Percentiles rank a stretch among this genome's conserved stretches.
phyloP scores from a whole-genome alignment of 2,888 invertebrate genomes.

The Trachelus tabidus region DNA sequence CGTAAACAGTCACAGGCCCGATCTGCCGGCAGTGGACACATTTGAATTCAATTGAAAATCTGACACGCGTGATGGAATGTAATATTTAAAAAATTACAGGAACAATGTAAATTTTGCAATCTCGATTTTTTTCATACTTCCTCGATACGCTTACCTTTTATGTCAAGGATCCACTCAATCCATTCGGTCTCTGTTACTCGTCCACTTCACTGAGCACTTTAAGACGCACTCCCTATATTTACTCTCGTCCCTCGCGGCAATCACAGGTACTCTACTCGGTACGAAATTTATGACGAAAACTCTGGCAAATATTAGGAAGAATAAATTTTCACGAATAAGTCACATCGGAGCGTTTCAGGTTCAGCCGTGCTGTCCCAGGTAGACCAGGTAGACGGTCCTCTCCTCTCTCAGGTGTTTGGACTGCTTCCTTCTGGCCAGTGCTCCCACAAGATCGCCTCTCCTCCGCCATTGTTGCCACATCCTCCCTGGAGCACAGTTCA shows the following conservation, averaged over 20 bases:
- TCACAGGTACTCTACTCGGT: not conserved
- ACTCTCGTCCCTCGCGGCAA: not conserved
- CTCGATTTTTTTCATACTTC: not conserved
- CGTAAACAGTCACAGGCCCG: not conserved
- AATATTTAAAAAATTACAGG: not conserved
- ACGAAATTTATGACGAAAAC: not conserved
- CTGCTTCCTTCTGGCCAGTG: conserved; percentile 19
- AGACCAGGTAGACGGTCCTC: not conserved
- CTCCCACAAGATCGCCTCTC: conserved; percentile 42
- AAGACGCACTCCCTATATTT: not conserved
- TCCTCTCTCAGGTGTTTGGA: conserved; percentile 42
- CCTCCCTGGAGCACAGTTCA: conserved; percentile 44
- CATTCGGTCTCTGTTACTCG: not conserved
- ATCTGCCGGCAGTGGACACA: not conserved
- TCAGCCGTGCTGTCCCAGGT: not conserved
- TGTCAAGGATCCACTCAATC: not conserved
- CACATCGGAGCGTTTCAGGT: not conserved
- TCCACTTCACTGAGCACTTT: not conserved
- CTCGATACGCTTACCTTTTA: not conserved
- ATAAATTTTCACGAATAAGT: not conserved
- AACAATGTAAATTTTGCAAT: not conserved
- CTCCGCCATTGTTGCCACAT: conserved; percentile 54
- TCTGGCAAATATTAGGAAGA: not conserved
- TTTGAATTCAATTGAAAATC: not conserved
- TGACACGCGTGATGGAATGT: not conserved